Percentiles rank a stretch among this genome's conserved stretches.
phyloP scores from a whole-genome alignment of 2,888 invertebrate genomes.

The Prosapia bicincta region DNA sequence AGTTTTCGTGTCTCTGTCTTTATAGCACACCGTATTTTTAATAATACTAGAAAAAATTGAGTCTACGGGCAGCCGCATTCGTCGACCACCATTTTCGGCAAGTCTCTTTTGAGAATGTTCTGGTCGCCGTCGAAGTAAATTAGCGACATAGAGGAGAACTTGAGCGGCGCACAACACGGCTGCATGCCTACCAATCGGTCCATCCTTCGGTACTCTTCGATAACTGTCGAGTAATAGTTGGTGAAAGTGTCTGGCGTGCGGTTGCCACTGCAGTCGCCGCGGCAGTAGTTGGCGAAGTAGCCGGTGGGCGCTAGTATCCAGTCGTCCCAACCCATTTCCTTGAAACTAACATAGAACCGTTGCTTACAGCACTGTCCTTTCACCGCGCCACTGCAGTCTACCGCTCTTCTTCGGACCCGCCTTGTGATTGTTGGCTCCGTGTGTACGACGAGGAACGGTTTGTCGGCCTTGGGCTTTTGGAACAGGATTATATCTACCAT shows the following conservation, averaged over 20 bases:
- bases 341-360: slow-evolving; percentile 88
- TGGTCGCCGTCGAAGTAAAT: slow-evolving; percentile 89
- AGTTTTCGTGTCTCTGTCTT: neutral
- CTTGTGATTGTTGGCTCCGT: slow-evolving; percentile 66
- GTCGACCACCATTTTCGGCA: slow-evolving; percentile 95
- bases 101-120: slow-evolving; percentile 87
- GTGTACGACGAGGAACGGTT: slow-evolving; percentile 80
- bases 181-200: slow-evolving; percentile 73
- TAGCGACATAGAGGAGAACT: slow-evolving; percentile 88
- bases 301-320: slow-evolving; percentile 90
- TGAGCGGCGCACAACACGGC: slow-evolving; percentile 89
- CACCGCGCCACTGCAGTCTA: slow-evolving; percentile 72
- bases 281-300: slow-evolving; percentile 92
- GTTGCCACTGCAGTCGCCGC: slow-evolving; percentile 78
- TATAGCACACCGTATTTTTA: neutral
- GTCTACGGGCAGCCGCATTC: slow-evolving; percentile 88
- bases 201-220: slow-evolving; percentile 79
- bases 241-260: slow-evolving; percentile 78
- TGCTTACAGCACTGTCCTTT: slow-evolving; percentile 82
- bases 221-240: slow-evolving; percentile 84
- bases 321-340: slow-evolving; percentile 90
- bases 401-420: slow-evolving; percentile 73
- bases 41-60: neutral
- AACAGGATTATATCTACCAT: slow-evolving; percentile 62
- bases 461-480: slow-evolving; percentile 55